Evolutionary conservation across 2,113 vertebrate species (phyloP), one percentile per base, ranked within the genome.

Genomic region (Oncorhynchus kisutch): DNA sequence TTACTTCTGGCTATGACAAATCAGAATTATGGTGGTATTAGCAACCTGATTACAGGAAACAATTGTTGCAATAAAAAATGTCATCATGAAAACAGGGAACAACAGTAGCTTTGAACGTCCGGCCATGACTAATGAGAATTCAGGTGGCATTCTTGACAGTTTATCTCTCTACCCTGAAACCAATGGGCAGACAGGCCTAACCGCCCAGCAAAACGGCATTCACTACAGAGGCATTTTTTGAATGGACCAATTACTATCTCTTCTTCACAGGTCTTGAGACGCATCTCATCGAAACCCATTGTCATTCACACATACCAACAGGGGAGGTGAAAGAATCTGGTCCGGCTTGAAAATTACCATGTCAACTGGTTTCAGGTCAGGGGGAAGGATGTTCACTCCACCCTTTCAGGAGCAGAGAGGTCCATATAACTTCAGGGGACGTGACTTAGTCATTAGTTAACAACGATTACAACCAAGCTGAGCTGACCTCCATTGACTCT

Each of bases 281-380:
- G 31, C 25, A 87, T 87, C 78, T 82, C 78, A 29, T 78, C 90
- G 91, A 94, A 92, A 93, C 92, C 81, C 5, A 2, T 25, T 25
- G 57, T 25, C 4, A 20, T 74, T 45, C 3, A 0, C 31, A 0
- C 31, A 1, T 54, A 49, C 22, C 22, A 62, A 76, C 72, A 18
- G 77, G 68, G 62, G 39, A 0, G 74, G 68, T 68, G 39, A 0
- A 87, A 80, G 90, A 92, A 93, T 93, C 90, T 83, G 5, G 89
- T 69, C 34, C 59, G 69, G 64, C 89, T 18, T 71, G 91, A 85
- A 84, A 78, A 34, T 70, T 59, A 18, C 13, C 57, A 2, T 7
- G 0, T 0, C 1, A 8, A 11, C 54, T 16, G 64, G 92, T 92
- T 92, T 92, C 85, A 86, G 82, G 80, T 75, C 75, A 80, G 49